Conservation (phyloP, 2,888 invertebrate species). For the Phyllotreta cruciferae region DNA sequence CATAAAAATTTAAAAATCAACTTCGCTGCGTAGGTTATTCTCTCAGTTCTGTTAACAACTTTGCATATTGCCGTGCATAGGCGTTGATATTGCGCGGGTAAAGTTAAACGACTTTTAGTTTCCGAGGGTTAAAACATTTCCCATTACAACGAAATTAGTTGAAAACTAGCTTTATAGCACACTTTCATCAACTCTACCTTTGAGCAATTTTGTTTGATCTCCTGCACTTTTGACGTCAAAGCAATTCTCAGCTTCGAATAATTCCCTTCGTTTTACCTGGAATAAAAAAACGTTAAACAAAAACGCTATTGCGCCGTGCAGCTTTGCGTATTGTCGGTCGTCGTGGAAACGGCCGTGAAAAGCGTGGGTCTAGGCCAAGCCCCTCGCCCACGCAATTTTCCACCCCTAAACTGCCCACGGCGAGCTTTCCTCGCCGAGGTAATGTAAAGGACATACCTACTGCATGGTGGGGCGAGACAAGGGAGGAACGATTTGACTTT, state of each 20-base stretch:
- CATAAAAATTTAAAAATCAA: constrained; percentile 52
- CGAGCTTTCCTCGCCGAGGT: constrained; percentile 5
- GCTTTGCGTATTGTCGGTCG: constrained; percentile 21
- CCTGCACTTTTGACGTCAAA: background rate
- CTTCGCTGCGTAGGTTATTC: constrained; percentile 47
- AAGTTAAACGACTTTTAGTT: constrained; percentile 18
- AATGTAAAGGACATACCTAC: background rate
- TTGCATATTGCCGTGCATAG: constrained; percentile 35
- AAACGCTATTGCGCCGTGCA: background rate
- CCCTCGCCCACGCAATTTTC: constrained; percentile 38
- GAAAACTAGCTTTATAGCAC: too few species aligned
- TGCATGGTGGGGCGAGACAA: constrained; percentile 6
- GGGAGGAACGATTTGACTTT: constrained; percentile 7
- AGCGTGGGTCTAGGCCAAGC: constrained; percentile 45
- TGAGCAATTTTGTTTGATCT: too few species aligned
- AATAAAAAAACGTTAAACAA: background rate
- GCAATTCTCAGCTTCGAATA: background rate
- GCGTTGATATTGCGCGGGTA: constrained; percentile 29
- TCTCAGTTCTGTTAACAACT: constrained; percentile 47
- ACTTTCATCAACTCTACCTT: too few species aligned
- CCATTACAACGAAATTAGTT: too few species aligned
- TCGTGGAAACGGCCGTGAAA: constrained; percentile 44
- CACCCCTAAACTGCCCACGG: constrained; percentile 34
- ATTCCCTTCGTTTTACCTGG: background rate
- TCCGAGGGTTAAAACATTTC: too few species aligned